phyloP scores from a whole-genome alignment of 2,797 vertebrate species.

The Eulemur mongoz region DNA sequence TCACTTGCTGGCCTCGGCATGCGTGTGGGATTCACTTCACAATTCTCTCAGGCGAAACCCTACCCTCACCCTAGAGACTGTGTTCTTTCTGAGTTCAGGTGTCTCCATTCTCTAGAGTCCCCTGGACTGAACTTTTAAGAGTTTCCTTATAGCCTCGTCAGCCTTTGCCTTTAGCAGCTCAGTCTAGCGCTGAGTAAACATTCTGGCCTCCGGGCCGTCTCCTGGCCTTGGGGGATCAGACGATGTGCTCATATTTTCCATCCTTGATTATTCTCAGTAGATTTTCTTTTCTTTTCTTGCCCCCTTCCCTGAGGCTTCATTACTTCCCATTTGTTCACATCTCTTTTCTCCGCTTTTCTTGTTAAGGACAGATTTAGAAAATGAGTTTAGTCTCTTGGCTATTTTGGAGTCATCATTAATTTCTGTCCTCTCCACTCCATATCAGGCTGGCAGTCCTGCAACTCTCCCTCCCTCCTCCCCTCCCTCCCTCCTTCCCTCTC shows the following conservation, averaged over 20 bases:
- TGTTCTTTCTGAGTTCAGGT: neutral
- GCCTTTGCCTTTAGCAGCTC: neutral
- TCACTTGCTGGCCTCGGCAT: neutral
- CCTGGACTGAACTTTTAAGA: neutral
- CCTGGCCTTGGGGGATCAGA: neutral
- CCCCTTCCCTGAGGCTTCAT: conserved; percentile 39
- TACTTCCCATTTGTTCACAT: conserved; percentile 57
- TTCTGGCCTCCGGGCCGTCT: neutral
- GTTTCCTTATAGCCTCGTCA: neutral
- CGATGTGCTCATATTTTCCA: neutral
- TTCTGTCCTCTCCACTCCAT: conserved; percentile 16
- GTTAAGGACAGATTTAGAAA: conserved; percentile 75
- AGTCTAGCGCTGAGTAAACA: neutral
- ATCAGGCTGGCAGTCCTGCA: neutral
- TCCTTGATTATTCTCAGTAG: conserved; percentile 46
- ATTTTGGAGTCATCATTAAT: conserved; percentile 71
- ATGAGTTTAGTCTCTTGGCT: conserved; percentile 62
- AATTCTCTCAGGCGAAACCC: neutral
- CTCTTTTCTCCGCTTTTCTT: conserved; percentile 62
- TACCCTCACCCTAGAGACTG: neutral
- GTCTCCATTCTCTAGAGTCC: neutral
- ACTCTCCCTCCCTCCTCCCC: no score
- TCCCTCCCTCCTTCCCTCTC: neutral
- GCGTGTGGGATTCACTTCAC: neutral
- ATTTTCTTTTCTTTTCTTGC: neutral